Conservation (phyloP, 1,140 invertebrate genomes). For the Aphis gossypii region DNA sequence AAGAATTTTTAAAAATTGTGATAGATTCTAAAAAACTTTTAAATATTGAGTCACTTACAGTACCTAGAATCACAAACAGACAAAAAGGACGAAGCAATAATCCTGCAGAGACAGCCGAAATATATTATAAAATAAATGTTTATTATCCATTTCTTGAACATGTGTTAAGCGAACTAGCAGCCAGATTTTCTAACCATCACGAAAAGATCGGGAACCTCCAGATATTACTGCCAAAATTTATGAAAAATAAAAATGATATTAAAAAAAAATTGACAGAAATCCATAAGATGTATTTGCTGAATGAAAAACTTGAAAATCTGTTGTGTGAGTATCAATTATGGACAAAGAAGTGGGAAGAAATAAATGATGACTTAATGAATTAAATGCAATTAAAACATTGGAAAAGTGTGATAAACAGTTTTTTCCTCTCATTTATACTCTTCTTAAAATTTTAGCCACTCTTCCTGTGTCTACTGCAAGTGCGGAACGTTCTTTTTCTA, state of each 20-base stretch:
- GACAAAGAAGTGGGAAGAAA: not conserved
- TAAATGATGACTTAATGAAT: not conserved
- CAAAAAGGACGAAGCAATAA: not conserved
- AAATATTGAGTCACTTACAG: not conserved
- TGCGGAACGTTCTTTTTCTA: not conserved
- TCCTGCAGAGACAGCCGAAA: not conserved
- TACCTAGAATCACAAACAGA: not conserved
- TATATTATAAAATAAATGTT: conserved; percentile 10
- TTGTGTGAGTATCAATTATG: not conserved
- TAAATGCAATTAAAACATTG: not conserved
- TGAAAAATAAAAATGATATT: not conserved
- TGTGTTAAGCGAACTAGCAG: not conserved
- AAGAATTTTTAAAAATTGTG: not conserved
- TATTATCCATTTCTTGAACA: not conserved
- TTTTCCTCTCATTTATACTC: not conserved
- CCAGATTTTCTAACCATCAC: not conserved
- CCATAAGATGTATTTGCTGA: not conserved
- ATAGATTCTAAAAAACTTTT: not conserved
- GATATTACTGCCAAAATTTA: not conserved
- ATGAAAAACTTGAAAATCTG: conserved; percentile 14
- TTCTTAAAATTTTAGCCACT: not conserved
- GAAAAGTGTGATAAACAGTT: not conserved
- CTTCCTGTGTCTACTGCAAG: conserved; percentile 5
- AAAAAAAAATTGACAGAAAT: not conserved
- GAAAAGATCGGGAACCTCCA: not conserved